Evolutionary conservation across 2,113 vertebrate species (phyloP), one percentile per base, ranked within the genome.

Genomic region (Oncorhynchus tshawytscha): DNA sequence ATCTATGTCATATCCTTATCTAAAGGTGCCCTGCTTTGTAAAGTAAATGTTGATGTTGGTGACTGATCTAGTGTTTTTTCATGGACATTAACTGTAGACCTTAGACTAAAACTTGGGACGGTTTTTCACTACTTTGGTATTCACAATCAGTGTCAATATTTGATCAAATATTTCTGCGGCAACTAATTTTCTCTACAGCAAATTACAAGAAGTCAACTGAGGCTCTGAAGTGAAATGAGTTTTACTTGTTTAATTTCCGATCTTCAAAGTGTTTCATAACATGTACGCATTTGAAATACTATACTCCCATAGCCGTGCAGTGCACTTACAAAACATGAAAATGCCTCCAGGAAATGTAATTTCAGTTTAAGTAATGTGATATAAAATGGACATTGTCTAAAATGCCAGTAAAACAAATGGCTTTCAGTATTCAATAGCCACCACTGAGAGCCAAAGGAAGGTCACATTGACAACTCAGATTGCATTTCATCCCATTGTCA

Each of bases 261-360:
- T 67, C 18, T 39, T 34, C 29, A 34, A 16, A 84, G 85, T 88
- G 86, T 89, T 89, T 89, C 82, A 24, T 51, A 70, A 84, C 81
- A 82, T 87, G 74, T 81, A 49, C 49, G 72, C 72, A 80, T 79
- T 86, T 80, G 91, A 90, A 91, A 92, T 12, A 65, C 80, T 84
- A 91, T 90, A 89, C 81, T 88, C 88, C 88, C 90, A 67, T 65
- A 20, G 89, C 85, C 81, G 78, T 78, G 76, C 24, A 27, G 77
- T 84, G 89, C 89, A 91, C 91, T 92, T 89, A 89, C 78, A 85
- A 88, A 78, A 89, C 89, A 89, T 86, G 86, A 89, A 91, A 90
- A 91, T 88, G 87, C 91, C 91, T 88, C 86, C 76, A 88, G 90
- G 82, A 91, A 92, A 92, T 92, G 89, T 86, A 91, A 92, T 92